Evolutionary conservation across 2,797 vertebrate species (phyloP), one percentile per base, ranked within the genome.

Genomic region (Anguilla pacifica): DNA sequence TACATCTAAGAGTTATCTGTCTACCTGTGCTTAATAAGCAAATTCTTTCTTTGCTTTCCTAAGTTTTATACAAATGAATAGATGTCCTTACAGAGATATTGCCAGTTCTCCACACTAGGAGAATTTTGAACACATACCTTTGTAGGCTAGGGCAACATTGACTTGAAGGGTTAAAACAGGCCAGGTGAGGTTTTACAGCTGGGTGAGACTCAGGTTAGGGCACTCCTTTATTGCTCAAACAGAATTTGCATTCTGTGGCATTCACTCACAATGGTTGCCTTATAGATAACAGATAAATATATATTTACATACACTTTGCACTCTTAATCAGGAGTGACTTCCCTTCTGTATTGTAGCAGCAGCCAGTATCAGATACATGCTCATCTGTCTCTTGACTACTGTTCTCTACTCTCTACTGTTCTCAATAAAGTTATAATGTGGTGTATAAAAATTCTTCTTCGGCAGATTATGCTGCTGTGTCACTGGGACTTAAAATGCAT

Each of bases 161-260:
- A 9, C 91, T 2, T 88, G 89, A 90, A 84, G 9, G 89, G 51
- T 90, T 89, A 77, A 90, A 85, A 64, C 55, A 59, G 81, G 77
- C 86, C 19, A 88, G 86, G 82, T 89, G 87, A 91, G 83, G 85
- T 46, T 86, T 91, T 87, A 90, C 82, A 61, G 39, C 84, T 28
- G 74, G 87, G 85, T 15, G 19, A 0, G 64, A 64, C 77, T 83
- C 15, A 85, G 70, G 72, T 86, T 91, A 28, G 84, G 87, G 88
- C 91, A 89, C 91, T 87, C 93, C 92, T 93, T 35, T 31, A n/a
- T 61, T 86, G 1, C 85, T 87, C 51, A 91, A 91, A 90, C 79
- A 84, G 85, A 90, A n/a, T 86, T 31, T 3, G 25, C 90, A 91
- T 91, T 92, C 89, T 82, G 86, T 17, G 0, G 5, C 0, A 83